Evolutionary conservation across 2,888 invertebrate species (phyloP), one percentile per base, ranked within the genome.

Genomic region (Diplazon laetatorius): DNA sequence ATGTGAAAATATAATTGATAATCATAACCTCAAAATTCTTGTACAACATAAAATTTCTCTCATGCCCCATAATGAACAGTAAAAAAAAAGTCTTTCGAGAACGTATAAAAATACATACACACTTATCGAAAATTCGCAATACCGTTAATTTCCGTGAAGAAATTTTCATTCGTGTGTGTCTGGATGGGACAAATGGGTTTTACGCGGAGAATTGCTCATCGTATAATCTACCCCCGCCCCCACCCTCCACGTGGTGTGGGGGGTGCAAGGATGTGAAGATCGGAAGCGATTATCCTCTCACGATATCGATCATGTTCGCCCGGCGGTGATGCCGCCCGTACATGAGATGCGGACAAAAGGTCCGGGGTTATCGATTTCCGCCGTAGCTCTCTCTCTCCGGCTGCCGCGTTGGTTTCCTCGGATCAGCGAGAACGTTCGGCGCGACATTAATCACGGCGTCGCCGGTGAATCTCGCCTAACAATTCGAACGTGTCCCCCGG

Each of bases 361-460:
- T 50, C 69, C n/a, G n/a, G 65, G 73, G 50, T 74, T 78, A 78
- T 78, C 73, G 73, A 78, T 77, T 73, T 69, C 25, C 68, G 59
- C 37, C n/a, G 52, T 73, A 59, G 78, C 46, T 68, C 46, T n/a
- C n/a, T n/a, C n/a, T n/a, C n/a, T n/a, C n/a, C n/a, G 39, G 30
- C 57, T 12, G 35, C 16, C 12, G 50, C 63, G 22, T 55, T 50
- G 68, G 68, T 59, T 59, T 78, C 65, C 66, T 70, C 60, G 73
- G 70, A 62, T 52, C 22, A 76, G 46, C 44, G 48, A n/a, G n/a
- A 65, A 65, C 65, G 52, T 18, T 57, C 25, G 48, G 74, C 60
- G 50, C 68, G 71, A 77, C 77, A 72, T 77, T 77, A 77, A 72
- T 77, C 72, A 77, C 72, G 57, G 72, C 72, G 72, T 55, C 68